phyloP scores from a whole-genome alignment of 2,888 invertebrate genomes.

The Rutpela maculata region DNA sequence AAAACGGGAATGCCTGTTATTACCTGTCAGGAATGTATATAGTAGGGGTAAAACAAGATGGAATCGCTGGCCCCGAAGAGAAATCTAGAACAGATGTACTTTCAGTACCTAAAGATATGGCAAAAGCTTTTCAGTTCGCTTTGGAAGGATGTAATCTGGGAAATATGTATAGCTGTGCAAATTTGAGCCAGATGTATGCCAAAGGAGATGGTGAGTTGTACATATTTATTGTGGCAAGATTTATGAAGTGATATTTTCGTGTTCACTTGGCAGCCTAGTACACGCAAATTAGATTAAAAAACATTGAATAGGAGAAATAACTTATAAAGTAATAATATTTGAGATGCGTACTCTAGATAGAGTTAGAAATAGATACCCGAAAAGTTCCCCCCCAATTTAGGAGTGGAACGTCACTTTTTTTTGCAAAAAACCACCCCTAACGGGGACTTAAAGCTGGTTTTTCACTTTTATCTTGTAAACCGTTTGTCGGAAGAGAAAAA shows the following conservation, averaged over 20 bases:
- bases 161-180: constrained; percentile 92
- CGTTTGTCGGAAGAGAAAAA: no score
- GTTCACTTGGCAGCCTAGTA: no score
- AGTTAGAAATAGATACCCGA: no score
- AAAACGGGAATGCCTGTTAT: constrained; percentile 79
- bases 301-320: no score
- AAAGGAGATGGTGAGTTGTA: constrained; percentile 83
- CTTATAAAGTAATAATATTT: no score
- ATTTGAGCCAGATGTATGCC: constrained; percentile 90
- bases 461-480: no score
- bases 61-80: constrained; percentile 57
- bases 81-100: constrained; percentile 54
- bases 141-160: constrained; percentile 88
- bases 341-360: no score
- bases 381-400: no score
- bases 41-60: constrained; percentile 79
- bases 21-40: constrained; percentile 88
- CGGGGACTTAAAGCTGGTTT: no score
- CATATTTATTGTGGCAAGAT: neutral
- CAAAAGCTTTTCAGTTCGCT: constrained; percentile 87
- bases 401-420: no score
- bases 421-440: no score
- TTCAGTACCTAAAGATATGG: constrained; percentile 80
- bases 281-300: no score
- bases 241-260: constrained; percentile 16